These are phyloP conservation scores for Strigamia maritima DNA, from an alignment of 2,888 invertebrate genomes.

Conservation along the genomic window DNA sequence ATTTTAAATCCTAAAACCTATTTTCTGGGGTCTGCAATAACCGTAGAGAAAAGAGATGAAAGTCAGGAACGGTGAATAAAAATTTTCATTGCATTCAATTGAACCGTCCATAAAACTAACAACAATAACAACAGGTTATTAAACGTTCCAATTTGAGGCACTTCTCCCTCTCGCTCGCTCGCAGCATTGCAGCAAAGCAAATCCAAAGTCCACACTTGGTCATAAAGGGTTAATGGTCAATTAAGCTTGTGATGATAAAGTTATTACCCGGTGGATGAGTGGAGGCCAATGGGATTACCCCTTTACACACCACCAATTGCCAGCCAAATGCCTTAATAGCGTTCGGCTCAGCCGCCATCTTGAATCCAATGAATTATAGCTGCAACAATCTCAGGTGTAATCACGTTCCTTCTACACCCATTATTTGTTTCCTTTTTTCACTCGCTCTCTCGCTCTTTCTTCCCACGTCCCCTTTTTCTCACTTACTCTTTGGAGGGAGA, in stretches of 20 bases:
- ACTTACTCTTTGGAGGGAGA: not conserved
- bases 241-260: constrained; percentile 31
- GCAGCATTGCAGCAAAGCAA: not conserved
- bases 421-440: constrained; percentile 18
- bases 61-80: not conserved
- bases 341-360: not conserved
- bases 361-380: constrained; percentile 2
- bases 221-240: constrained; percentile 31
- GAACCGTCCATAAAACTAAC: not conserved
- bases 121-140: constrained; percentile 22
- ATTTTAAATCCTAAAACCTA: too few species aligned
- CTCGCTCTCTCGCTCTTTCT: not conserved
- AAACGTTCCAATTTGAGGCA: not conserved
- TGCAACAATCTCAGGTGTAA: constrained; percentile 27
- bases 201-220: constrained; percentile 5
- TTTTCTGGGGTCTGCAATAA: too few species aligned
- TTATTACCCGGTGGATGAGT: constrained; percentile 25
- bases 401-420: not conserved
- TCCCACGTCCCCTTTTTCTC: not conserved
- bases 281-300: constrained; percentile 29
- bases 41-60: too few species aligned
- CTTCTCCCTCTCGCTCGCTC: too few species aligned
- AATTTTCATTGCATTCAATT: constrained; percentile 3
- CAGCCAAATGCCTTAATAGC: constrained; percentile 25
- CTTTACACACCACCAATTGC: constrained; percentile 31